Conservation (phyloP, 2,113 vertebrate species). For the Poeciliopsis retropinna region DNA sequence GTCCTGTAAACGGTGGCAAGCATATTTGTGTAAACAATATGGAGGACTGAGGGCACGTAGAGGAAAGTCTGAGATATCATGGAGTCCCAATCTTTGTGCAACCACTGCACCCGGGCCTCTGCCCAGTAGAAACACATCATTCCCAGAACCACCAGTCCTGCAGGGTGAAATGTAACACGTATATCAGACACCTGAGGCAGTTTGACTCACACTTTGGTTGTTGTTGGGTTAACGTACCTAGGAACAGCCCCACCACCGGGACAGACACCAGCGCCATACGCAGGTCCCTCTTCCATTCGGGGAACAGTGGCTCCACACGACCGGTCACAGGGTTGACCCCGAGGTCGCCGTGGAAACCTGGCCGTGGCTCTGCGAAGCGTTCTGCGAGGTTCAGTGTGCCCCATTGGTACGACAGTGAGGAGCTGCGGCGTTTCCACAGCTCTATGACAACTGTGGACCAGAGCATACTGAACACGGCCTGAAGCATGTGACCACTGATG, state of each 20-base stretch:
- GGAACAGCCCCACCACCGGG: conserved; percentile 78
- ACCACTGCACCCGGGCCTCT: conserved; percentile 66
- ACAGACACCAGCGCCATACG: conserved; percentile 78
- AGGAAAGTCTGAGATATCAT: conserved; percentile 62
- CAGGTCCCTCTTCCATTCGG: conserved; percentile 77
- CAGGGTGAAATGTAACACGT: background rate
- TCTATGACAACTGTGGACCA: conserved; percentile 85
- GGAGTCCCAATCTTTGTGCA: conserved; percentile 68
- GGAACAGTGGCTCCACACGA: conserved; percentile 79
- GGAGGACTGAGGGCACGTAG: conserved; percentile 79
- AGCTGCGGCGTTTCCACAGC: conserved; percentile 83
- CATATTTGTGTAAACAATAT: conserved; percentile 81
- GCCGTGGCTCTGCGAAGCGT: conserved; percentile 80
- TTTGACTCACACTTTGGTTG: background rate
- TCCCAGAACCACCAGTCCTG: conserved; percentile 76
- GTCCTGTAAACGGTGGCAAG: conserved; percentile 75
- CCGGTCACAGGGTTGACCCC: conserved; percentile 80
- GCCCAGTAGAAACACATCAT: conserved; percentile 81
- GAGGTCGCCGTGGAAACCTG: conserved; percentile 75
- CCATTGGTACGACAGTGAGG: conserved; percentile 79
- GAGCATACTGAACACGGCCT: conserved; percentile 83
- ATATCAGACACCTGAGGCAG: background rate
- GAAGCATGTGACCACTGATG: conserved; percentile 77
- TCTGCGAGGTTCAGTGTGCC: conserved; percentile 76
- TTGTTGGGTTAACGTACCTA: conserved; percentile 51